These are phyloP conservation scores for Lysandra bellargus DNA, from an alignment of 2,888 invertebrate genomes.

Conservation along the genomic window DNA sequence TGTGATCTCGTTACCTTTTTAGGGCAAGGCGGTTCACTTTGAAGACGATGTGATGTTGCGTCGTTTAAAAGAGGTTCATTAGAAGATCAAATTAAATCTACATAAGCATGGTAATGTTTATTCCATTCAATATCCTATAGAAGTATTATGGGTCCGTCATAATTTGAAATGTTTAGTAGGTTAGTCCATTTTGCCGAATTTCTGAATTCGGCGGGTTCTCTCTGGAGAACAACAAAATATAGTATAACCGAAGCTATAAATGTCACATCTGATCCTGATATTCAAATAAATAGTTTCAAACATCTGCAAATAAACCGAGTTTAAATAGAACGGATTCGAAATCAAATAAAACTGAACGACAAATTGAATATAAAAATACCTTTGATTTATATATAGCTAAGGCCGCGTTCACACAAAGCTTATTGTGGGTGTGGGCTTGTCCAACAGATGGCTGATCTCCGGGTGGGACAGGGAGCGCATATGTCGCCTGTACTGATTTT, in stretches of 20 bases:
- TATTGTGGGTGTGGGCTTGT: conserved; percentile 65
- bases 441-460: conserved; percentile 61
- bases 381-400: conserved; percentile 46
- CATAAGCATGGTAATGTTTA: too few relatives aligned
- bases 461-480: conserved; percentile 69
- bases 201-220: too few relatives aligned
- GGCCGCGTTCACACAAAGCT: conserved; percentile 52
- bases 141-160: too few relatives aligned
- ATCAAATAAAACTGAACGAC: conserved; percentile 22
- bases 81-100: not conserved
- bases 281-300: not conserved
- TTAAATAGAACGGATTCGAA: not conserved
- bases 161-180: not conserved
- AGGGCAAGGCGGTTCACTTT: conserved; percentile 3
- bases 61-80: not conserved
- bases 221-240: not conserved
- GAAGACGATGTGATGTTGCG: not conserved
- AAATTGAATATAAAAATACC: conserved; percentile 28
- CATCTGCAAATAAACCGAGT: conserved; percentile 14
- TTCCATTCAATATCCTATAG: too few relatives aligned
- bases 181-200: not conserved
- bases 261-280: not conserved
- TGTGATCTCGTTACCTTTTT: conserved; percentile 24
- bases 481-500: conserved; percentile 57
- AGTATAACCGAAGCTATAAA: not conserved